Base-by-base conservation (phyloP, 2,113 vertebrate species). In the Pollimyrus isidori region DNA sequence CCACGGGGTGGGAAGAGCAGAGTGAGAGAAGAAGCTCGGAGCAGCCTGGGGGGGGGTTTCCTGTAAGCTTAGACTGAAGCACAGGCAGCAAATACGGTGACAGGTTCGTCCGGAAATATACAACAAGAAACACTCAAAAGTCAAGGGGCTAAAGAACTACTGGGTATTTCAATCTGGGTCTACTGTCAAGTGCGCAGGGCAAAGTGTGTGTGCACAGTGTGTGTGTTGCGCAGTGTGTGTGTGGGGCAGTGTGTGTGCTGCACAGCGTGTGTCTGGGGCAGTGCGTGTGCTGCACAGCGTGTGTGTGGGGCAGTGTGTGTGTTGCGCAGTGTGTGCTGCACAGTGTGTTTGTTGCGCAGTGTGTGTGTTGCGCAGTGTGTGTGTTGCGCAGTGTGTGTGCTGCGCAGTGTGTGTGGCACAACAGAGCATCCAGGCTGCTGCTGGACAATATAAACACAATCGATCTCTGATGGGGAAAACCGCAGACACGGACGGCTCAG, bases 381-480 rank as follows among this genome's bases (percentile, higher is more conserved):
- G 19, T 0, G 35, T 35, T 15, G 53, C 3, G 1, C 53, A 58
- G 19, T 58, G 19, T 23, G 56, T 62, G 56, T 58, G 56, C 0
- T 1, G 30, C 0, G 3, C 26, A 17, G 69, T 76, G 50, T 39
- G 13, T 89, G 73, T 39, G 73, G 62, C n/a, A 42, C 45, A 84
- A 84, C 82, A 84, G 42, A 45, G 15, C 76, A 82, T 23, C 13
- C 2, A 52, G 89, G 90, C 83, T 86, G 85, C 88, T 52, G 21
- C 35, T n/a, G 15, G 30, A 42, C 87, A 89, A 86, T 56, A 80
- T 48, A 90, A 93, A 92, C 91, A 86, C 56, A 50, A 85, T 73
- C 76, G 87, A 90, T 89, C 89, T 35, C 49, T 82, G 45, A 48
- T 52, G 45, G 2, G 10, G 42, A 52, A 88, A 52, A 88, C 42